Percentiles rank a stretch among this genome's conserved stretches.
Evolutionary conservation across 2,113 vertebrate genomes (phyloP).

Genomic region (Micronisus gabar): DNA sequence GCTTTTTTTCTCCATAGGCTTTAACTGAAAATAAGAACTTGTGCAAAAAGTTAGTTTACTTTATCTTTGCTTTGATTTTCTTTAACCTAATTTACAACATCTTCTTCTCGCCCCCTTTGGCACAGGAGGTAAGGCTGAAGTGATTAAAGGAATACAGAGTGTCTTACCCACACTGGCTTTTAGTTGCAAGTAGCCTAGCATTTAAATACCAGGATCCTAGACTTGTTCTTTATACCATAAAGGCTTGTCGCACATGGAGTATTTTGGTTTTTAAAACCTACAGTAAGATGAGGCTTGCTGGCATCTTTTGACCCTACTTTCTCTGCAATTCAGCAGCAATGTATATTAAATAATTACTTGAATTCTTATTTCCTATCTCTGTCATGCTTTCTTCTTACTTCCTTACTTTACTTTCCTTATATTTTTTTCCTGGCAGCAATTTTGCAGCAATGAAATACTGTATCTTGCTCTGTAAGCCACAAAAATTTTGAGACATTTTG

Average conservation of each 20-base stretch:
- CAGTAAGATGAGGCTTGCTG: neutral
- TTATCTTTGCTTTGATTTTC: neutral
- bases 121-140: neutral
- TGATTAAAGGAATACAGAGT: neutral
- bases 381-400: neutral
- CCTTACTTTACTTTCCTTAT: neutral
- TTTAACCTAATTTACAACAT: neutral
- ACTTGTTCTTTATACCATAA: neutral
- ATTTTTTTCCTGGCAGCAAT: neutral
- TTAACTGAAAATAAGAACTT: neutral
- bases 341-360: neutral
- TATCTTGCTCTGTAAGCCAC: neutral
- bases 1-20: neutral
- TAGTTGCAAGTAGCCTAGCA: neutral
- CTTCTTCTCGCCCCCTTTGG: neutral
- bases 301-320: neutral
- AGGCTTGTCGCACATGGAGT: neutral
- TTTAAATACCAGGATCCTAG: neutral
- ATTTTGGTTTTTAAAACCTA: neutral
- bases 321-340: neutral
- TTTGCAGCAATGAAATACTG: neutral
- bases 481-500: neutral
- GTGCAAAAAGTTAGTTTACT: neutral
- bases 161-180: neutral
- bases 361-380: neutral